These are phyloP conservation scores for Delia radicum DNA, from an alignment of 1,140 invertebrate species.

Conservation along the genomic window DNA sequence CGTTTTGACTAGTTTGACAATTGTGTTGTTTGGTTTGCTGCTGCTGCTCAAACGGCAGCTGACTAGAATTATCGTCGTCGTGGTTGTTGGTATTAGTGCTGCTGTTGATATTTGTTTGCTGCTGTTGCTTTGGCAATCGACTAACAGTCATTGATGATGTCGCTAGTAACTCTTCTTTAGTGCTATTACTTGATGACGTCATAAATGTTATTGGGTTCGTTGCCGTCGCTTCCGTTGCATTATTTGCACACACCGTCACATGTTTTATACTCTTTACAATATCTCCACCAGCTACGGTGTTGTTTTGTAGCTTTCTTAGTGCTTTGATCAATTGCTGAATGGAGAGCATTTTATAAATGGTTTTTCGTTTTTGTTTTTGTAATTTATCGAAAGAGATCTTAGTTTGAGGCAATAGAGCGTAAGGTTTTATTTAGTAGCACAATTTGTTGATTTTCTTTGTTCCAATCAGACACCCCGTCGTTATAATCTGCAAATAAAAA, in stretches of 20 bases:
- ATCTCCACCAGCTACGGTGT: constrained; percentile 5
- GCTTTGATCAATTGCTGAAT: constrained; percentile 50
- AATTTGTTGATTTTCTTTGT: background rate
- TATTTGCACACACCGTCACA: background rate
- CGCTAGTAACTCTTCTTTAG: constrained; percentile 10
- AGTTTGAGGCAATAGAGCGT: background rate
- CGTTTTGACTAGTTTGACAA: background rate
- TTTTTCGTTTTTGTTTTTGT: background rate
- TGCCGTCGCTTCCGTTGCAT: background rate
- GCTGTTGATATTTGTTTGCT: constrained; percentile 11
- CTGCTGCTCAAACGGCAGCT: background rate
- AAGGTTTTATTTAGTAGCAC: background rate
- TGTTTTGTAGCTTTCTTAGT: constrained; percentile 29
- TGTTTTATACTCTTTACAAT: constrained; percentile 25
- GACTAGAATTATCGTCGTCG: background rate
- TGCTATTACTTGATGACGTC: constrained; percentile 26
- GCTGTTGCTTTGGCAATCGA: constrained; percentile 32
- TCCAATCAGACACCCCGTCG: background rate
- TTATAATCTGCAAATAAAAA: background rate
- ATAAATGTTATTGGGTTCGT: constrained; percentile 6
- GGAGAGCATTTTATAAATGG: constrained; percentile 38
- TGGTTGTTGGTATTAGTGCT: background rate
- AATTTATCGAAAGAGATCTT: too few species aligned
- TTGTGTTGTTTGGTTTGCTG: constrained; percentile 12
- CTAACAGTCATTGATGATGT: constrained; percentile 27